A percentile compares a stretch with the other conserved stretches of the same genome.
Evolutionary conservation across 1,140 invertebrate genomes (phyloP).

Genomic region (Wasmannia auropunctata): DNA sequence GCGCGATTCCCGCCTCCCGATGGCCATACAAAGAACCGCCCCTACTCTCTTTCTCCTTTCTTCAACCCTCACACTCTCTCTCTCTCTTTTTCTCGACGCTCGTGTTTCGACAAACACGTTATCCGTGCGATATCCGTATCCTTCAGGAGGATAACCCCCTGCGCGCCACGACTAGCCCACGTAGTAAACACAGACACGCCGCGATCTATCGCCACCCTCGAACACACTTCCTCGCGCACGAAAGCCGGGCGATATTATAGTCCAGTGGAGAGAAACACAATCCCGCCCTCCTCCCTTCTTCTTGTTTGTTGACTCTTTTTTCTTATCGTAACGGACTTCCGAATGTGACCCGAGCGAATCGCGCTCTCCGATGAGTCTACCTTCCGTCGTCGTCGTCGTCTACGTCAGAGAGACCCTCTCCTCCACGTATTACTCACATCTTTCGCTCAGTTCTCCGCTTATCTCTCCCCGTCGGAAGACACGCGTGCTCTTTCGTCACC

Average conservation of each 20-base stretch:
- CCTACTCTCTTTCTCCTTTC: neutral
- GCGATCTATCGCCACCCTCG: neutral
- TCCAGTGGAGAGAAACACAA: neutral
- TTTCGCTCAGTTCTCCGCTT: no score
- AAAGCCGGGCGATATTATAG: neutral
- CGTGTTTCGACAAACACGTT: neutral
- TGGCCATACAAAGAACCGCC: slow-evolving; percentile 2
- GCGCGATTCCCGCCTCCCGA: neutral
- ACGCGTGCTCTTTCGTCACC: slow-evolving; percentile 31
- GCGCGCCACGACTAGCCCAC: neutral
- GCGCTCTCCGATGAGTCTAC: neutral
- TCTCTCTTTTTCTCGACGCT: neutral
- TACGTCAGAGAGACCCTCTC: no score
- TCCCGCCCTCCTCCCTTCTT: neutral
- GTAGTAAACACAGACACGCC: slow-evolving; percentile 17
- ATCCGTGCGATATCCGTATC: neutral
- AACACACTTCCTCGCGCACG: neutral
- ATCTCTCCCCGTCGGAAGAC: neutral
- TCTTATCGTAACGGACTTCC: neutral
- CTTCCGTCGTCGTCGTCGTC: no score
- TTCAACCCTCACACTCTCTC: neutral
- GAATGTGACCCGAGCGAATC: neutral
- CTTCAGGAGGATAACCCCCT: neutral
- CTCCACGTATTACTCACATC: neutral
- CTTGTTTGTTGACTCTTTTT: neutral